phyloP scores from a whole-genome alignment of 1,140 invertebrate species.

The Tetramorium parvispinum region DNA sequence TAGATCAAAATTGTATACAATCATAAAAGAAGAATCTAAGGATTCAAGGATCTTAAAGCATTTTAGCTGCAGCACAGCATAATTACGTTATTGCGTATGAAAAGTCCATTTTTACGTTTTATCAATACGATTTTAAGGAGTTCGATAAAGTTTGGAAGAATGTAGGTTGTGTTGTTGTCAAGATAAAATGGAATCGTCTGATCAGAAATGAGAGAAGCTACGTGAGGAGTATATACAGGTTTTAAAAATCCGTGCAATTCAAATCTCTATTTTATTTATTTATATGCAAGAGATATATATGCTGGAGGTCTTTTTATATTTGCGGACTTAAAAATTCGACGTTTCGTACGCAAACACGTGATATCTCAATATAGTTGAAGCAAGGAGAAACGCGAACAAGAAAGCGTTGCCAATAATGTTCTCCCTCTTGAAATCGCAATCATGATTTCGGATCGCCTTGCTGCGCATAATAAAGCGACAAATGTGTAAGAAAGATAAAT shows the following conservation, averaged over 20 bases:
- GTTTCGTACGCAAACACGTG: conserved; percentile 39
- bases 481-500: neutral
- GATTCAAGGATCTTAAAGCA: conserved; percentile 43
- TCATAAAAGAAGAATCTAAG: neutral
- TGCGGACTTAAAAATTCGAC: conserved; percentile 2
- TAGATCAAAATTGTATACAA: conserved; percentile 11
- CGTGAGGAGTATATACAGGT: neutral
- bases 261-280: conserved; percentile 32
- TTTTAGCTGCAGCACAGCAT: conserved; percentile 42
- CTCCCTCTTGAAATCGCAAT: conserved; percentile 43
- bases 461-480: conserved; percentile 31
- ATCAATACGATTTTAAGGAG: neutral
- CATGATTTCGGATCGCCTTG: conserved; percentile 38
- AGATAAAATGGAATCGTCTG: neutral
- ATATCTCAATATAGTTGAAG: neutral
- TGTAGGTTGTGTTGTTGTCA: conserved; percentile 2
- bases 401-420: conserved; percentile 48
- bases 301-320: neutral
- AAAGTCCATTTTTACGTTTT: conserved; percentile 33
- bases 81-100: conserved; percentile 48
- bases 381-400: conserved; percentile 15
- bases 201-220: neutral
- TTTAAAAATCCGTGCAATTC: neutral
- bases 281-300: neutral
- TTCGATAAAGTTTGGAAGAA: neutral